Evolutionary conservation across 2,888 invertebrate genomes (phyloP).

Genomic region (Asteroscopus sphinx): DNA sequence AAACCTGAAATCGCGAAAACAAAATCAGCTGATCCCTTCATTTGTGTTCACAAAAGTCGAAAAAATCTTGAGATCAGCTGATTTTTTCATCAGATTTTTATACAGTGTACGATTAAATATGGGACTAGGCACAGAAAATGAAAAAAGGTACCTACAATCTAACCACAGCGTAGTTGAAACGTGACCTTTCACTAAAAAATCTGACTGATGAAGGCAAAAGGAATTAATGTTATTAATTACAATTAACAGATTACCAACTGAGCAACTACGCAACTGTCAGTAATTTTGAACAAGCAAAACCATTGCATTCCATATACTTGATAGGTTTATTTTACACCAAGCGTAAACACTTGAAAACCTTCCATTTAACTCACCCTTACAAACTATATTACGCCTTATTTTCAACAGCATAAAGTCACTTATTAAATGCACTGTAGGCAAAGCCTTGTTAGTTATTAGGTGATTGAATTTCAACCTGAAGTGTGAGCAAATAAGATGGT

Average conservation of each 20-base stretch:
- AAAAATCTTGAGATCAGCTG: no score
- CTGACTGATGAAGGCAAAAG: no score
- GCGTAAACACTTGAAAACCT: conserved; percentile 65
- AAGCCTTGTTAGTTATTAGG: background rate
- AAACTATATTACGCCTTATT: conserved; percentile 23
- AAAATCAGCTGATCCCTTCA: no score
- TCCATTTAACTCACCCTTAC: conserved; percentile 11
- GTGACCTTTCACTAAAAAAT: no score
- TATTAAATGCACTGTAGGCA: background rate
- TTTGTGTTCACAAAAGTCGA: no score
- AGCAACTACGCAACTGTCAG: conserved; percentile 49
- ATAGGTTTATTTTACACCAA: conserved; percentile 64
- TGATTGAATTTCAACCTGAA: conserved; percentile 39
- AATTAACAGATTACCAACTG: conserved; percentile 21
- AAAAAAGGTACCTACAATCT: no score
- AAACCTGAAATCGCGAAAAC: no score
- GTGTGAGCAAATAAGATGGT: accelerated
- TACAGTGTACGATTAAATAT: no score
- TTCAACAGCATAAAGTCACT: accelerated
- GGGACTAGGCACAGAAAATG: no score
- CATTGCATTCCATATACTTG: conserved; percentile 61
- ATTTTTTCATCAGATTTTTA: no score
- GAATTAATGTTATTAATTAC: background rate
- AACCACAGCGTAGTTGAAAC: no score
- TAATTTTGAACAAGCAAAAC: conserved; percentile 48